Conservation (phyloP, 1,140 invertebrate genomes). For the Penaeus japonicus region DNA sequence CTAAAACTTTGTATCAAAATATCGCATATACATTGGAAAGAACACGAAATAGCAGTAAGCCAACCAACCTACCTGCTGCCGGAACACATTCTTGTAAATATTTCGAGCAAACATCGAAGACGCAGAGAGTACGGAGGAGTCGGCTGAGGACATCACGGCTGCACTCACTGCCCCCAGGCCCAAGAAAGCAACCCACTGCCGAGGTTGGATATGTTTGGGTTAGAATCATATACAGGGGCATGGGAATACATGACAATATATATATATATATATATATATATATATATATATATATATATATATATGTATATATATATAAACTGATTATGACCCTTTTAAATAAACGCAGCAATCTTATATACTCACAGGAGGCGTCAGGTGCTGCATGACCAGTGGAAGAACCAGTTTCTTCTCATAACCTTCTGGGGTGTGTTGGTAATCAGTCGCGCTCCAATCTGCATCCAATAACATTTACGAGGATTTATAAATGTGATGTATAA, state of each 20-base stretch:
- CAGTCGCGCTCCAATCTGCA: conserved; percentile 92
- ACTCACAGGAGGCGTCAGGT: conserved; percentile 81
- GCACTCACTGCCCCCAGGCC: conserved; percentile 97
- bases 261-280: too few species aligned
- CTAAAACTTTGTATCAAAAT: too few species aligned
- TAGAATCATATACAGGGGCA: too few species aligned
- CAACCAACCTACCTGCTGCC: conserved; percentile 76
- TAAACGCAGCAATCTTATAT: too few species aligned
- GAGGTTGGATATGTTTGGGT: conserved; percentile 2
- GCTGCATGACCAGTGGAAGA: conserved; percentile 94
- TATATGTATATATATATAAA: too few species aligned
- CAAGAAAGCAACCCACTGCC: conserved; percentile 88
- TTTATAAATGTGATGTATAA: background rate
- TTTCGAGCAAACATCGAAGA: conserved; percentile 98
- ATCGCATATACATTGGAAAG: too few species aligned
- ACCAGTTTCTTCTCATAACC: conserved; percentile 88
- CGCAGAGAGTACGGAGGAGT: conserved; percentile 95
- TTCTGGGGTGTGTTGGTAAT: conserved; percentile 73
- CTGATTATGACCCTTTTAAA: too few species aligned
- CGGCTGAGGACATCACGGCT: conserved; percentile 97
- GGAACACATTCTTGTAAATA: conserved; percentile 95
- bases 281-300: too few species aligned
- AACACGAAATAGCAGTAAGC: too few species aligned
- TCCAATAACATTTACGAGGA: too few species aligned
- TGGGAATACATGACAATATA: background rate